These are phyloP conservation scores for Apantesis nais DNA, from an alignment of 2,888 invertebrate genomes.

Conservation along the genomic window DNA sequence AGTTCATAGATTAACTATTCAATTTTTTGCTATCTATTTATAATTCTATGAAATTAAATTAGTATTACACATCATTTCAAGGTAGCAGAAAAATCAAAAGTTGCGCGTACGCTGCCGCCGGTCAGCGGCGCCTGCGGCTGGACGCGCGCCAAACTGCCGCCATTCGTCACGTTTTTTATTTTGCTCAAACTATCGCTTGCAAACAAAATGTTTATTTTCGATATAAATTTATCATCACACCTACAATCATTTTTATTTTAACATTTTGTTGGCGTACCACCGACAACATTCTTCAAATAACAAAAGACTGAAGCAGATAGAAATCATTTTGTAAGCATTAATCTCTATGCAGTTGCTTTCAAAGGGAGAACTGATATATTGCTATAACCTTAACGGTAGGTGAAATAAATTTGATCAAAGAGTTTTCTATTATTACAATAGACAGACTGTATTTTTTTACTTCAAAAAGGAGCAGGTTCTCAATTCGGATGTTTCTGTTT, in stretches of 20 bases:
- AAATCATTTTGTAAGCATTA: neutral
- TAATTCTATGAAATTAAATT: neutral
- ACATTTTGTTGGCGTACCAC: constrained; percentile 25
- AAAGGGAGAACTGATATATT: neutral
- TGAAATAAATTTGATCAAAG: neutral
- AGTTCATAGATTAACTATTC: too few species aligned
- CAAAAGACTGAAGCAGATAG: neutral
- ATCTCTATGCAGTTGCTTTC: neutral
- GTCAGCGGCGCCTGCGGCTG: constrained; percentile 36
- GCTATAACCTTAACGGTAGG: neutral
- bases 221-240: constrained; percentile 45
- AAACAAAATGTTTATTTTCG: constrained; percentile 43
- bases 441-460: too few species aligned
- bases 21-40: neutral
- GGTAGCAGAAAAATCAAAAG: neutral
- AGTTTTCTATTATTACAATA: neutral
- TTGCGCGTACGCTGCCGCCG: neutral
- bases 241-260: constrained; percentile 29
- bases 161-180: constrained; percentile 43
- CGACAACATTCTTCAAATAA: constrained; percentile 15
- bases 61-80: neutral
- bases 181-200: constrained; percentile 27
- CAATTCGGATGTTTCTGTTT: too few species aligned
- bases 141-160: constrained; percentile 35
- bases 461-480: too few species aligned